Evolutionary conservation across 64 coral and sea anemone species (phyloP).

Genomic region (Montipora cactus): DNA sequence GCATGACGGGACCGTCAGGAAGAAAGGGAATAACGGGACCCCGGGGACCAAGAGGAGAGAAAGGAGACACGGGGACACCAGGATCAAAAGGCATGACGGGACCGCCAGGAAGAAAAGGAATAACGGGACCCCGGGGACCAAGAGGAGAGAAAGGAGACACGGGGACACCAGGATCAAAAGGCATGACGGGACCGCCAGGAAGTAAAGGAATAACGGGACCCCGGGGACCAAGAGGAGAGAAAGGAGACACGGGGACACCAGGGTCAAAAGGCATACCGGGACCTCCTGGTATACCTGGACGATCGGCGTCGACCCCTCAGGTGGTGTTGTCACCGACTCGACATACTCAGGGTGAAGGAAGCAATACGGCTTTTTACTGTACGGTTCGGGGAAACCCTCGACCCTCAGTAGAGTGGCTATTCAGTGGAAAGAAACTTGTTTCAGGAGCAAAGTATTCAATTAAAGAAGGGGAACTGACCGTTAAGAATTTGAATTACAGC

Average conservation of each 20-base stretch:
- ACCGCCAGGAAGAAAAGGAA: neutral
- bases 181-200: slow-evolving; percentile 39
- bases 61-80: slow-evolving; percentile 20
- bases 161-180: slow-evolving; percentile 25
- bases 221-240: neutral
- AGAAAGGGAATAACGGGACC: neutral
- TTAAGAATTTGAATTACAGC: too few species aligned
- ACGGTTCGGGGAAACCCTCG: too few species aligned
- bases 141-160: neutral
- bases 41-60: neutral
- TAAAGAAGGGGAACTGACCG: too few species aligned
- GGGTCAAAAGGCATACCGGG: slow-evolving; percentile 49
- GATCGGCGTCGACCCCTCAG: too few species aligned
- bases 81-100: slow-evolving; percentile 49
- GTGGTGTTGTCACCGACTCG: too few species aligned
- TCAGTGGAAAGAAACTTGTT: too few species aligned
- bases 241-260: neutral
- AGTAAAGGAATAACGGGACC: neutral
- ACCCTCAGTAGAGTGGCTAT: too few species aligned
- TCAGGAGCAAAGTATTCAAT: too few species aligned
- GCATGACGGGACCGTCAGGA: neutral
- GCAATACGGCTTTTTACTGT: too few species aligned
- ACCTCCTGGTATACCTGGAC: slow-evolving; percentile 10
- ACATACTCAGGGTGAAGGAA: too few species aligned
- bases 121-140: neutral